A percentile compares a stretch with the other conserved stretches of the same genome.
These are phyloP conservation scores for Scelioninae gen. 2 DNA, from an alignment of 2,888 invertebrate species.

Conservation along the genomic window DNA sequence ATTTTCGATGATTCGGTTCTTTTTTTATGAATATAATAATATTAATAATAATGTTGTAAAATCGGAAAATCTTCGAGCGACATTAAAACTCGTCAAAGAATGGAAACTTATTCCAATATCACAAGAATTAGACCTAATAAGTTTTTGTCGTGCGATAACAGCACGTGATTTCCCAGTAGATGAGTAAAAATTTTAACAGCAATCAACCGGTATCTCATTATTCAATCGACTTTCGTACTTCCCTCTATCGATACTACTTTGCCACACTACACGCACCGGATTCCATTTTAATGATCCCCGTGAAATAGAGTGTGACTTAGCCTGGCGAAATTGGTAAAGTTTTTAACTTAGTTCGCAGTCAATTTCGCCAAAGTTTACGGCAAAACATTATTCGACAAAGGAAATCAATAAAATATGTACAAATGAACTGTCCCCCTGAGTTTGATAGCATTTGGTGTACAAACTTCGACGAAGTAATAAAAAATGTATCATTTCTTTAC, in stretches of 20 bases:
- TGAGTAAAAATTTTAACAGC: slow-evolving; percentile 44
- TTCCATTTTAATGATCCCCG: slow-evolving; percentile 61
- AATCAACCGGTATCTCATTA: slow-evolving; percentile 64
- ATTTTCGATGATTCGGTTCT: too few relatives aligned
- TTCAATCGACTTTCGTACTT: slow-evolving; percentile 58
- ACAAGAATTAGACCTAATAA: too few relatives aligned
- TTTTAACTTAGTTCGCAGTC: slow-evolving; percentile 55
- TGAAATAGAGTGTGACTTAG: slow-evolving; percentile 61
- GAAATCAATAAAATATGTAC: slow-evolving; percentile 50
- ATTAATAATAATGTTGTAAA: too few relatives aligned
- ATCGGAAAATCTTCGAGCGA: too few relatives aligned
- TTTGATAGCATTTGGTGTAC: slow-evolving; percentile 10
- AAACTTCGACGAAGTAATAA: slow-evolving; percentile 14
- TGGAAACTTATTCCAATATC: too few relatives aligned
- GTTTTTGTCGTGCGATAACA: too few relatives aligned
- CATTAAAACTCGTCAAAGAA: too few relatives aligned
- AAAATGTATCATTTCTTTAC: background rate
- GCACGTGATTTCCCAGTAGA: slow-evolving; percentile 21
- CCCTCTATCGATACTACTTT: slow-evolving; percentile 60
- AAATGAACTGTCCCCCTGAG: slow-evolving; percentile 42
- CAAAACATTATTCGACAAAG: slow-evolving; percentile 49
- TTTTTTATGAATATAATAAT: too few relatives aligned
- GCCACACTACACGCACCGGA: slow-evolving; percentile 56
- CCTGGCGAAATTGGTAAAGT: slow-evolving; percentile 53
- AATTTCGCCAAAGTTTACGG: slow-evolving; percentile 48